Evolutionary conservation across 2,888 invertebrate species (phyloP).

Genomic region (Rotaria sp.): DNA sequence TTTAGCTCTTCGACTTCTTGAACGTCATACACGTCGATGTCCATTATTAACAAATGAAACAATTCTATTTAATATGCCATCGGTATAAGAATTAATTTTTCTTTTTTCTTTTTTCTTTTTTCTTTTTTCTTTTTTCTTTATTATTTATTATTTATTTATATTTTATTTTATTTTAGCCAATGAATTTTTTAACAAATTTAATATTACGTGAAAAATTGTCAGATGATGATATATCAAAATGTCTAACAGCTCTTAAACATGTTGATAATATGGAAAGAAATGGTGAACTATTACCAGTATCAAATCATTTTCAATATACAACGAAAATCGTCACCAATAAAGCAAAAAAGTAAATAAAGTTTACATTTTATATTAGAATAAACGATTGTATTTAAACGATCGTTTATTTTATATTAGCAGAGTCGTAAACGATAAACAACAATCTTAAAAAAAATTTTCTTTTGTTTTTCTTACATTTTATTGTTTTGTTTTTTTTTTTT

Average conservation of each 20-base stretch:
- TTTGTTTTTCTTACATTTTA: too few species aligned
- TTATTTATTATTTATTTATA: not conserved
- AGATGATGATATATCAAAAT: conserved; percentile 77
- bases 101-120: too few species aligned
- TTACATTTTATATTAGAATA: not conserved
- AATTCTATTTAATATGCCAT: not conserved
- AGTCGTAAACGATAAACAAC: too few species aligned
- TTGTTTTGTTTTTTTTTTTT: too few species aligned
- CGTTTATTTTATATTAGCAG: too few species aligned
- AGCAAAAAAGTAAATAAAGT: conserved; percentile 34
- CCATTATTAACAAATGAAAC: not conserved
- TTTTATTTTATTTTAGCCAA: conserved; percentile 59
- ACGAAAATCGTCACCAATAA: conserved; percentile 56
- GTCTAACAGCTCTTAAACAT: conserved; percentile 74
- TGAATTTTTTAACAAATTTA: conserved; percentile 71
- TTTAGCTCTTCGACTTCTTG: conserved; percentile 3
- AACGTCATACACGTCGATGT: conserved; percentile 23
- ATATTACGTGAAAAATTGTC: conserved; percentile 74
- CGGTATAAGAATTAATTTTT: not conserved
- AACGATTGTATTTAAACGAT: too few species aligned
- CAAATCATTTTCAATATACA: conserved; percentile 46
- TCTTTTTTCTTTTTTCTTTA: too few species aligned
- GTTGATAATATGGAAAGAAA: conserved; percentile 73
- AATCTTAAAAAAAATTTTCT: too few species aligned
- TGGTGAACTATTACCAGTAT: conserved; percentile 71